Conservation (phyloP, 2,113 vertebrate species). For the Nettapus auritus region DNA sequence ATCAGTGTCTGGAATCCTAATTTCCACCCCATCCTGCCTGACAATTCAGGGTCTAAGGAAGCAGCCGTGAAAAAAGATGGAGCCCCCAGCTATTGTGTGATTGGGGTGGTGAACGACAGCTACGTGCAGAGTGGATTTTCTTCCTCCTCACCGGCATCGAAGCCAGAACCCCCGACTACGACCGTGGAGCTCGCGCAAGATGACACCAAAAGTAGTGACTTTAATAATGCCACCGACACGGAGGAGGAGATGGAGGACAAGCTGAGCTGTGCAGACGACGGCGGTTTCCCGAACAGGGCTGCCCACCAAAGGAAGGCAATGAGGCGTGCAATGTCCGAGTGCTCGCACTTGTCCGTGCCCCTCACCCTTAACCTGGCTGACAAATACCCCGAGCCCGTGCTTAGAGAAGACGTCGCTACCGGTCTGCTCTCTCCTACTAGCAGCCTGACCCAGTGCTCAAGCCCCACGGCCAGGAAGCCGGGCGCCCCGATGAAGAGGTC, state of each 20-base stretch:
- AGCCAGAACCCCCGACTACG: conserved; percentile 62
- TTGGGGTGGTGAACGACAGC: conserved; percentile 67
- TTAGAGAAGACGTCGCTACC: conserved; percentile 61
- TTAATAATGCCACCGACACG: background rate
- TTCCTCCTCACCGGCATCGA: background rate
- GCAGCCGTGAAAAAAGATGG: conserved; percentile 66
- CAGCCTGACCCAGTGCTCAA: conserved; percentile 22
- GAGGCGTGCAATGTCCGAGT: conserved; percentile 93
- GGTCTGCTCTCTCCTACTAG: conserved; percentile 62
- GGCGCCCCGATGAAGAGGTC: conserved; percentile 83
- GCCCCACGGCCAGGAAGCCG: conserved; percentile 69
- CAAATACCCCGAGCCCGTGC: conserved; percentile 85
- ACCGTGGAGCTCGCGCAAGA: conserved; percentile 77
- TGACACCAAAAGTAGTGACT: conserved; percentile 10
- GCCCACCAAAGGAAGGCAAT: conserved; percentile 90
- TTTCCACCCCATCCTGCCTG: conserved; percentile 61
- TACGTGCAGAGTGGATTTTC: conserved; percentile 28
- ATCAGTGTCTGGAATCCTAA: conserved; percentile 78
- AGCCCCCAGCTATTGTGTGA: conserved; percentile 70
- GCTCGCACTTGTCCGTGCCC: conserved; percentile 92
- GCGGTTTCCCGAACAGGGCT: conserved; percentile 60
- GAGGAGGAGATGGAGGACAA: conserved; percentile 72
- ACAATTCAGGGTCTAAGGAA: conserved; percentile 49
- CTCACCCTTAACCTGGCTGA: conserved; percentile 86
- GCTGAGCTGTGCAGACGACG: conserved; percentile 72